These are phyloP conservation scores for Lasioglossum oenotherae DNA, from an alignment of 2,888 invertebrate genomes.

Conservation along the genomic window DNA sequence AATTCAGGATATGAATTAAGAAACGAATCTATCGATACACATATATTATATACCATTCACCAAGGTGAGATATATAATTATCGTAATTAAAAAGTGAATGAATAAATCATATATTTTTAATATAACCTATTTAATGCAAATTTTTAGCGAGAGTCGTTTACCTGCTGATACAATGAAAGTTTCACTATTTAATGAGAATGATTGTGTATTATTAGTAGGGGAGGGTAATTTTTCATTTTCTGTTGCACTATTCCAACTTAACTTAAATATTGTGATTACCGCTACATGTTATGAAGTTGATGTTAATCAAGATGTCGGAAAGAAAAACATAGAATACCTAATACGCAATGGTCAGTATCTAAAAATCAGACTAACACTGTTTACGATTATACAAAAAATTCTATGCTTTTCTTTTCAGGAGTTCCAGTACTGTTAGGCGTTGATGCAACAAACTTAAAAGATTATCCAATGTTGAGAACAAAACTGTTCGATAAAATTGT, in stretches of 20 bases:
- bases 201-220: constrained; percentile 84
- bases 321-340: constrained; percentile 78
- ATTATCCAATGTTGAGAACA: constrained; percentile 71
- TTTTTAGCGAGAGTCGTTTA: background rate
- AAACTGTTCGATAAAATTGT: constrained; percentile 85
- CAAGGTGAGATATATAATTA: constrained; percentile 29
- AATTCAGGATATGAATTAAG: constrained; percentile 1
- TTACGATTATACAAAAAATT: constrained; percentile 27
- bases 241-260: constrained; percentile 79
- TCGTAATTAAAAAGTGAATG: background rate
- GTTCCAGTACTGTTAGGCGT: constrained; percentile 84
- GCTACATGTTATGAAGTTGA: constrained; percentile 84
- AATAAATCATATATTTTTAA: background rate
- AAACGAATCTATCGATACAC: background rate
- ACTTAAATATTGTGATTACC: constrained; percentile 76
- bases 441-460: constrained; percentile 85
- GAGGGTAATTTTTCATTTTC: constrained; percentile 87
- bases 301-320: constrained; percentile 74
- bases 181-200: constrained; percentile 74
- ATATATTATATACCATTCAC: background rate
- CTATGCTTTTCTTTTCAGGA: constrained; percentile 82
- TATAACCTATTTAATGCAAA: constrained; percentile 1
- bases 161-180: constrained; percentile 72
- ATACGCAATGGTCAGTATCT: constrained; percentile 78
- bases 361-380: constrained; percentile 15